Base-by-base conservation (phyloP, 1,140 invertebrate genomes). In the Ruditapes philippinarum region DNA sequence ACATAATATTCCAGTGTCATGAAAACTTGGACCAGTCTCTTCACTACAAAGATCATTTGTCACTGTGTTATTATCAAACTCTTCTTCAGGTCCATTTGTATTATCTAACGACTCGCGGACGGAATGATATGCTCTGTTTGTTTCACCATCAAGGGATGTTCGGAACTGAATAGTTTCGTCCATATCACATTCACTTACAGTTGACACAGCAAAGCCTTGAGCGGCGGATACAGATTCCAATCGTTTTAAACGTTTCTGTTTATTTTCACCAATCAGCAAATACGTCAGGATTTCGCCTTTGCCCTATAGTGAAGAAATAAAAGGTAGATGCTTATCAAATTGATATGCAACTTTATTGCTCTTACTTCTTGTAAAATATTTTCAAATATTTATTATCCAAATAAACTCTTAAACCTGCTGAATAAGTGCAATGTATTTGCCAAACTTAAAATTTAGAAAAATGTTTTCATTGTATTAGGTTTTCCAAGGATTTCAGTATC, bases 201-300 rank as follows among this genome's bases (percentile, higher is more conserved):
- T 70, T 3, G 65, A 17, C 14, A 38, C 7, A 9, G 65, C 25
- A 36, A 17, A 70, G 1, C 33, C 65, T 19, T 36, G 74, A 25
- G 14, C 19, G 14, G 33, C 82, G n/a, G 62, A 86, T 22, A 86
- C 19, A 3, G 85, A 88, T 51, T 81, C 78, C 31, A 93, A 82
- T 17, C 93, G 84, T 28, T 80, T 86, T n/a, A 78, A 19, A 7
- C 91, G 65, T 85, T 84, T 88, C n/a, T 81, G 38, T 36, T 87
- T 89, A 82, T 98, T 97, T 94, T 98, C 98, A 0, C 98, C 98
- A 14, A 97, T 95, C 38, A 99, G 94, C 98, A 98, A 99, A 95
- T 98, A 99, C 0, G 98, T 99, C 65, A 97, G 94, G 92, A 98
- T 97, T 40, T 98, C 97, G 42, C 98, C 98, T 96, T 98, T 99